Evolutionary conservation across 2,797 vertebrate genomes (phyloP).

Genomic region (Micromesistius poutassou): DNA sequence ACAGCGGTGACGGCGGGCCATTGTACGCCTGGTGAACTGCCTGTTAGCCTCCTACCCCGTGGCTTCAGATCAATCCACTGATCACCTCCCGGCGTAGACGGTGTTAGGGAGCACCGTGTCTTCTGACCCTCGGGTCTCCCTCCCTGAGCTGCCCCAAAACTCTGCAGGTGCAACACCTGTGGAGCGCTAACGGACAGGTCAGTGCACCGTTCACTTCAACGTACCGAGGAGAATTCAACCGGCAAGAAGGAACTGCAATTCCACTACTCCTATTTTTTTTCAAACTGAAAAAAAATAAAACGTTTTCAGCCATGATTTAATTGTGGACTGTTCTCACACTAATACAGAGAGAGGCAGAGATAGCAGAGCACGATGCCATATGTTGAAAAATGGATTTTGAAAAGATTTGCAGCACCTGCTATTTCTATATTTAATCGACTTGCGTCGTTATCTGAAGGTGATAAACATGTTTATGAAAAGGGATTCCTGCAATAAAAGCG

Average conservation of each 20-base stretch:
- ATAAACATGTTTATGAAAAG: constrained; percentile 3
- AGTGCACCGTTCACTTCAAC: constrained; percentile 23
- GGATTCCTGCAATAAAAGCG: neutral
- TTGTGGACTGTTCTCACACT: neutral
- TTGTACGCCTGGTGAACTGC: neutral
- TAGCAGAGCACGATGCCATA: neutral
- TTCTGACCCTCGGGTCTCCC: constrained; percentile 67
- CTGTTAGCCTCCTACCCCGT: no score
- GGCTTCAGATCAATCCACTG: neutral
- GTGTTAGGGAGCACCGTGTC: constrained; percentile 69
- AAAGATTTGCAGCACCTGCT: neutral
- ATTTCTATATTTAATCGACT: neutral
- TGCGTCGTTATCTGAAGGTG: neutral
- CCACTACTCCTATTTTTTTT: no score
- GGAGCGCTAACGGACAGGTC: neutral
- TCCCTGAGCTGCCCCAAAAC: constrained; percentile 63
- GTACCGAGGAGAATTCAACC: neutral
- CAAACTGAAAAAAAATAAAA: no score
- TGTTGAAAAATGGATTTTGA: neutral
- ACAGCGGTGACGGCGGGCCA: neutral
- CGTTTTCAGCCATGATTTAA: no score
- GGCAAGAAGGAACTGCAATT: no score
- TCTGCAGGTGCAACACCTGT: constrained; percentile 73
- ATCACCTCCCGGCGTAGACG: constrained; percentile 74
- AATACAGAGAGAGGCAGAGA: neutral